Evolutionary conservation across 2,888 invertebrate species (phyloP).

Genomic region (Exephanes ischioxanthus): DNA sequence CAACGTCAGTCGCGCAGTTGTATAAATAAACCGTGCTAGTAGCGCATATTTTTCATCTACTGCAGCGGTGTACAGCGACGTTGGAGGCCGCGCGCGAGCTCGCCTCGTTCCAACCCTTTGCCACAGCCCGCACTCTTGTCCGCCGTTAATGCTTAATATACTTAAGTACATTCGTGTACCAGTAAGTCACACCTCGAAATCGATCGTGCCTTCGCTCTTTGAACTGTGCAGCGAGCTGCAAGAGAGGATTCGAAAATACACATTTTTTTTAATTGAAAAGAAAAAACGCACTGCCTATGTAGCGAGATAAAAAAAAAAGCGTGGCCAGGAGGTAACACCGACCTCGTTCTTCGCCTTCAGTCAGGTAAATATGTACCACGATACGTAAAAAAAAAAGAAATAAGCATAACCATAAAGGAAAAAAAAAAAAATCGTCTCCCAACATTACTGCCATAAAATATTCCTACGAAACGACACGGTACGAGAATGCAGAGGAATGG

Average conservation of each 20-base stretch:
- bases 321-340: background rate
- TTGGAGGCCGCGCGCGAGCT: conserved; percentile 28
- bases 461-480: background rate
- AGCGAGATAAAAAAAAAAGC: background rate
- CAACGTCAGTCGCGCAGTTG: conserved; percentile 49
- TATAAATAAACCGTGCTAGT: conserved; percentile 59
- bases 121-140: background rate
- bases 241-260: background rate
- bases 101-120: conserved; percentile 23
- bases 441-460: background rate
- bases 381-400: background rate
- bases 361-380: conserved; percentile 1
- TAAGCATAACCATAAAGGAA: background rate
- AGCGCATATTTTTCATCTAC: conserved; percentile 17
- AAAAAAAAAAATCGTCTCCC: background rate
- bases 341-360: background rate
- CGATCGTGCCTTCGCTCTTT: background rate
- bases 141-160: conserved; percentile 6
- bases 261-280: background rate
- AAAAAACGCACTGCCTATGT: background rate
- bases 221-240: background rate
- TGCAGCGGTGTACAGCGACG: background rate
- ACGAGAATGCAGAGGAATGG: background rate
- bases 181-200: conserved; percentile 9
- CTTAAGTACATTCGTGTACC: conserved; percentile 11